Base-by-base conservation (phyloP, 2,888 invertebrate species). In the Steinernema carpocapsae region DNA sequence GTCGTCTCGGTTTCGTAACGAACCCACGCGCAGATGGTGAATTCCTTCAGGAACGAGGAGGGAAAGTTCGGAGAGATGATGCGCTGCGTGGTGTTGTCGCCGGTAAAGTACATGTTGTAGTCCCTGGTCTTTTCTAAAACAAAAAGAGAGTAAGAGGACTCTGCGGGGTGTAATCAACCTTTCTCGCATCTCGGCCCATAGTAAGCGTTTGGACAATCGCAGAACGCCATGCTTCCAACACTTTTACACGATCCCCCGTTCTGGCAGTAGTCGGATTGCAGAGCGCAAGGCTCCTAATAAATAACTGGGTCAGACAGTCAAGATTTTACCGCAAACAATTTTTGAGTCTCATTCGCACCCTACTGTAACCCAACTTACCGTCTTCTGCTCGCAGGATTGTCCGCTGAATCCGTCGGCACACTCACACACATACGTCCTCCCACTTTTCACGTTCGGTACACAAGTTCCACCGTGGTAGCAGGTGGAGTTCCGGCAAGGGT, bases 51-150 rank as follows among this genome's bases (percentile, higher is more conserved):
- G 26, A 72, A 64, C 1, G 51, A 56, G 4, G 51, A 56, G 17
- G 26, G 32, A 1, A 72, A 51, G 17, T 59, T 32, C 3, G n/a
- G 26, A 26, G 77, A 77, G 29, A 48, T 45, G 46, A 77, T 72
- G 4, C 29, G 48, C 74, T 76, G 75, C 4, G 48, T 14, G 6
- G 59, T 29, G 24, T 19, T 24, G 32, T 56, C 64, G 22, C 74
- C 74, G 14, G 74, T 70, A 42, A 77, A 77, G 42, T 77, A 73
- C n/a, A 77, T 46, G 22, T 77, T 74, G 51, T 71, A 77, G 56
- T 77, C 73, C 4, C 64, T 59, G 32, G 70, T 29, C 32, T 77
- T 77, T 37, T 43, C 77, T 77, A 56, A n/a, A 75, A 19, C 10
- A 2, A 14, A 56, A 56, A 56, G 4, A 14, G 56, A 26, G 2